Conservation (phyloP, 2,113 vertebrate genomes). For the Calidris pugnax region DNA sequence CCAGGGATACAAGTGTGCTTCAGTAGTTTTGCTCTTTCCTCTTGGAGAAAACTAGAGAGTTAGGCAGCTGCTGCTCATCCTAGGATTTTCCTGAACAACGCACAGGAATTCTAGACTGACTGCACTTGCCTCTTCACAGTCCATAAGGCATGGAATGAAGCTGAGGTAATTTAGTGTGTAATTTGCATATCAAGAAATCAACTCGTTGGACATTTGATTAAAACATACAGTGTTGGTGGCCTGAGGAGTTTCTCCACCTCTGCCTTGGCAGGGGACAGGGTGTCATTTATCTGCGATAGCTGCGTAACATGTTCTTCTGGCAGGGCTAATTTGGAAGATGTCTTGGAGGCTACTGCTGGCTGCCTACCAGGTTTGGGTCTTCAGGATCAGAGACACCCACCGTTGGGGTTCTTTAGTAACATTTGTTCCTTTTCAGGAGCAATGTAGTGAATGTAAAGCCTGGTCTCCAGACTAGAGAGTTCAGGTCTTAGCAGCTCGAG, state of each 20-base stretch:
- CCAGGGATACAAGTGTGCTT: not conserved
- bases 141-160: not conserved
- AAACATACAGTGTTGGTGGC: not conserved
- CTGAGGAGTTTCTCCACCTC: not conserved
- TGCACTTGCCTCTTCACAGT: not conserved
- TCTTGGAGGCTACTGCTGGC: not conserved
- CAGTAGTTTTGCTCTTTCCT: not conserved
- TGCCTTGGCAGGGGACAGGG: not conserved
- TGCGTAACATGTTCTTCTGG: conserved; percentile 4
- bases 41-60: not conserved
- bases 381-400: not conserved
- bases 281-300: conserved; percentile 6
- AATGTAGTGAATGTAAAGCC: not conserved
- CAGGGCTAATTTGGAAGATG: not conserved
- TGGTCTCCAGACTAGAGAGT: not conserved
- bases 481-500: not conserved
- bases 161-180: not conserved
- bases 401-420: fast-evolving
- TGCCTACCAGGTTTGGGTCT: not conserved
- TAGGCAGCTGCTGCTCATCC: not conserved
- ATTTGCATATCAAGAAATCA: conserved; percentile 30
- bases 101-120: not conserved
- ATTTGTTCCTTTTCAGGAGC: not conserved
- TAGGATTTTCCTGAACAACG: not conserved
- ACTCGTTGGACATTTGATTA: conserved; percentile 14